phyloP scores from a whole-genome alignment of 2,113 vertebrate species.

The Saccopteryx leptura region DNA sequence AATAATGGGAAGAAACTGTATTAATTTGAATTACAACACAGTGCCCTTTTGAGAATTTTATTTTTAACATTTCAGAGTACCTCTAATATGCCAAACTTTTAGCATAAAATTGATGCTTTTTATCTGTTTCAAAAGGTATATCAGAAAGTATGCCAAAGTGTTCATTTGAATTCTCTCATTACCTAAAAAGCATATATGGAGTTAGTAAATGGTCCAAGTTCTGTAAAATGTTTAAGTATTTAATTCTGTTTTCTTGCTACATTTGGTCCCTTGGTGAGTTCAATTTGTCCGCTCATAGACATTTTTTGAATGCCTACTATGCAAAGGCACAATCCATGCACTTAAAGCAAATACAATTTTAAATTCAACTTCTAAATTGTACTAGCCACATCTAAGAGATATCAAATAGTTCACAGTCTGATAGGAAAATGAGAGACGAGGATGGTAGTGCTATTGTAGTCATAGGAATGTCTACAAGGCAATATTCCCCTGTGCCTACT shows the following conservation, averaged over 20 bases:
- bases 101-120: slow-evolving; percentile 32
- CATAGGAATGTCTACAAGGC: neutral
- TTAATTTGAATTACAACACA: slow-evolving; percentile 58
- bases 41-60: slow-evolving; percentile 28
- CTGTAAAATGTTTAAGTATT: slow-evolving; percentile 44
- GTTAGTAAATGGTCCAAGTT: neutral
- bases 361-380: neutral
- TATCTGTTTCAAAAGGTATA: slow-evolving; percentile 30
- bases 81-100: slow-evolving; percentile 23
- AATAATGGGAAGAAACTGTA: neutral
- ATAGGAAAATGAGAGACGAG: neutral
- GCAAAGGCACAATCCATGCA: neutral
- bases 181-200: slow-evolving; percentile 5
- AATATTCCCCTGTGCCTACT: neutral
- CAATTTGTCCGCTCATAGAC: slow-evolving; percentile 11
- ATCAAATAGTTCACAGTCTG: neutral
- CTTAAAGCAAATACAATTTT: neutral
- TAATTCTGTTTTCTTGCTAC: neutral
- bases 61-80: slow-evolving; percentile 39
- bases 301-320: slow-evolving; percentile 1
- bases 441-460: neutral
- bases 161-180: slow-evolving; percentile 34
- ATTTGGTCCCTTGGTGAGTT: neutral
- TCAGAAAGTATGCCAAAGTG: neutral
- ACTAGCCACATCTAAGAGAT: neutral